Base-by-base conservation (phyloP, 2,113 vertebrate genomes). In the Tetrax tetrax region DNA sequence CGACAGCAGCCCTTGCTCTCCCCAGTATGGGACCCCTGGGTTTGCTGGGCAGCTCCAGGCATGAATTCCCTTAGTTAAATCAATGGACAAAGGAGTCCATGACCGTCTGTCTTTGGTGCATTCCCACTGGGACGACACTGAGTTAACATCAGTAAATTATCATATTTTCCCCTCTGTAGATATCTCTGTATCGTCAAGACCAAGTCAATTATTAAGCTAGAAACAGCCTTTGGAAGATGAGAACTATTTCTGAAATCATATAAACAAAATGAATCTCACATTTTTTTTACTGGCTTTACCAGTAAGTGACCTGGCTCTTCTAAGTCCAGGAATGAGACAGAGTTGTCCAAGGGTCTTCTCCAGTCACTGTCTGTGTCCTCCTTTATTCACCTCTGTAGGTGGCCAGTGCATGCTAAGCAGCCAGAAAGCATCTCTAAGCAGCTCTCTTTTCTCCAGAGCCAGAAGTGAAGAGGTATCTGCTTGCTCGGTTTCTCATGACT, bases 221-320 rank as follows among this genome's bases (percentile, higher is more conserved):
- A 88, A 94, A 76, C 20, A 69, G 54, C 61, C 60, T 89, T 94
- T 86, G 57, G 83, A 96, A 93, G 54, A 93, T 41, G 33, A 90
- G 38, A 89, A 18, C 7, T 81, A 20, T 76, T 95, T 97, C 53
- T 95, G 64, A 94, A 91, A 54, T 69, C 15, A 8, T 53, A 37
- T 20, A 79, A 94, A 18, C 48, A 87, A 70, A 35, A 95, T 54
- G 28, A 90, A 77, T 68, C 47, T 90, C 53, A 60, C 6, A 1
- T 4, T 35, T 90, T 90, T 94, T 89, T 94, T 83, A 63, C 23
- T 54, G 57, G 5, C 61, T 88, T 94, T 82, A 38, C 51, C 61
- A 56, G 25, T 48, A 61, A 79, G 31, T 0, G 3, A 53, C 21
- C 33, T 60, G 61, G 9, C 51, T 97, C 41, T 95, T 95, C 43